A percentile compares a stretch with the other conserved stretches of the same genome.
These are phyloP conservation scores for Brevimyrus niger DNA, from an alignment of 2,113 vertebrate species.

Conservation along the genomic window DNA sequence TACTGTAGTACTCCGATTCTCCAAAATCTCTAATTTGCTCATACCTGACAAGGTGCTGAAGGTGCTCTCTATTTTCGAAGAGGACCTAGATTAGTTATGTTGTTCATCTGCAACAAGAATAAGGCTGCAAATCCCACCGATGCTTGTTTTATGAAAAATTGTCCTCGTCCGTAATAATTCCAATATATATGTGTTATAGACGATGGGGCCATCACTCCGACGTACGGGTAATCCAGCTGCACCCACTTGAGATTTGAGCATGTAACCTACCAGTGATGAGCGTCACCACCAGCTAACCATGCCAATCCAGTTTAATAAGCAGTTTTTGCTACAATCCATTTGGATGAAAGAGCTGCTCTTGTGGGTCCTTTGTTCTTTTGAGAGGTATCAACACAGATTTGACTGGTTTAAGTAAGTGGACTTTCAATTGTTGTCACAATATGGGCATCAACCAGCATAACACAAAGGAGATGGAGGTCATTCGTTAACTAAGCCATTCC, in stretches of 20 bases:
- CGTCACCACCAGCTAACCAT: background rate
- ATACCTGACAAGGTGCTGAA: background rate
- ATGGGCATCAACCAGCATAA: background rate
- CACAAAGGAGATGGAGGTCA: background rate
- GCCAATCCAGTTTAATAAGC: background rate
- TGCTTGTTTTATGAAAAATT: background rate
- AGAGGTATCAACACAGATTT: background rate
- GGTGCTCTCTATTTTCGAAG: background rate
- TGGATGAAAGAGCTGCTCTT: background rate
- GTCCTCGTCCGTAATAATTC: background rate
- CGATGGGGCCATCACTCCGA: background rate
- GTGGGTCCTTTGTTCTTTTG: background rate
- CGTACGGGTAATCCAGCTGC: background rate
- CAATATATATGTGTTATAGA: background rate
- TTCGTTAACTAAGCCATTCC: background rate
- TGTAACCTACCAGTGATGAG: background rate
- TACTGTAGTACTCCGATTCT: background rate
- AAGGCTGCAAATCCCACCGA: background rate
- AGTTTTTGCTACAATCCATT: background rate
- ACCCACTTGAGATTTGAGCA: background rate
- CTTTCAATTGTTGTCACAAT: background rate
- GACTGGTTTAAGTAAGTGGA: background rate
- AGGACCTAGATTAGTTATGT: background rate
- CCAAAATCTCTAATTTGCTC: background rate
- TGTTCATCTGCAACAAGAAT: background rate